Conservation (phyloP, 2,888 invertebrate genomes). For the Tiliacea aurago region DNA sequence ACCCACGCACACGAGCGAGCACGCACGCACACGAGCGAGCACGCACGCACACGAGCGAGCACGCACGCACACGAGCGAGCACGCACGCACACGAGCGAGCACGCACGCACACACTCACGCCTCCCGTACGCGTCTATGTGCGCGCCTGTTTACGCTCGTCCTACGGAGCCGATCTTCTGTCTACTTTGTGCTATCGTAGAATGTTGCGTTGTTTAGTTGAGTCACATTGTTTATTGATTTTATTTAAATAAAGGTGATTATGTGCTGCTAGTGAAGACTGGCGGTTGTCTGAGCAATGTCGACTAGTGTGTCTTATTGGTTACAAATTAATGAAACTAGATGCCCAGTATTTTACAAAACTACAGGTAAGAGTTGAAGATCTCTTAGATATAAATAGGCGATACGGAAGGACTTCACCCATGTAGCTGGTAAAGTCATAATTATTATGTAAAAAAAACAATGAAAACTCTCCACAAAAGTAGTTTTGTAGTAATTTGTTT, state of each 20-base stretch:
- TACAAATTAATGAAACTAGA: neutral
- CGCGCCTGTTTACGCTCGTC: neutral
- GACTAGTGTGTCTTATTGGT: neutral
- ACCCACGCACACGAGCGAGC: too few relatives aligned
- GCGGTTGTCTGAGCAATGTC: slow-evolving; percentile 20
- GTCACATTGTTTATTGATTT: slow-evolving; percentile 3
- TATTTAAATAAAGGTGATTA: neutral
- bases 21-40: too few relatives aligned
- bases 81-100: too few relatives aligned
- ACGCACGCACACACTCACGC: too few relatives aligned
- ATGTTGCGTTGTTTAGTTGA: slow-evolving; percentile 10
- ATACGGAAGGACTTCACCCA: slow-evolving; percentile 3
- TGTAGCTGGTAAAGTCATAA: slow-evolving; percentile 12
- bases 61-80: too few relatives aligned
- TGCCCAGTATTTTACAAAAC: slow-evolving; percentile 7
- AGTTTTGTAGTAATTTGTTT: slow-evolving; percentile 20
- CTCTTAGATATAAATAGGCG: slow-evolving; percentile 50
- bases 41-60: too few relatives aligned
- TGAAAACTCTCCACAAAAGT: slow-evolving; percentile 10
- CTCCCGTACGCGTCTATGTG: too few relatives aligned
- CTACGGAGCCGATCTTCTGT: neutral
- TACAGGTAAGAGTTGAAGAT: slow-evolving; percentile 38
- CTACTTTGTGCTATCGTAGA: slow-evolving; percentile 1
- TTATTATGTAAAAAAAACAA: slow-evolving; percentile 35
- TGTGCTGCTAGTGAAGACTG: neutral